Conservation (phyloP, 2,888 invertebrate genomes). For the Matsumyia berberina region DNA sequence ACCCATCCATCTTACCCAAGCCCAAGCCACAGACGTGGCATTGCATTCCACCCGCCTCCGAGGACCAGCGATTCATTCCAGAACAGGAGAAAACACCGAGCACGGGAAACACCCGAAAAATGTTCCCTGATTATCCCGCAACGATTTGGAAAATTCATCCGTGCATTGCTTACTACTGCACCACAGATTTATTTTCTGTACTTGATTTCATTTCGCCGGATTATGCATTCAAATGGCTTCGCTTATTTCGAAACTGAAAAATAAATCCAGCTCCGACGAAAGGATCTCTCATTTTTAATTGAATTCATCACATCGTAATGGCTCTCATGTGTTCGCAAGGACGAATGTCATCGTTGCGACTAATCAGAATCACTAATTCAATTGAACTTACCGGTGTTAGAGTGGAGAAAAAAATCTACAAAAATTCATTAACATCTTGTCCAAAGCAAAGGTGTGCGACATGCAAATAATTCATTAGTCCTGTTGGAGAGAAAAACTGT, state of each 20-base stretch:
- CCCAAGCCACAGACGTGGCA: conserved; percentile 47
- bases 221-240: conserved; percentile 39
- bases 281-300: conserved; percentile 48
- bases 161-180: conserved; percentile 22
- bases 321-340: not conserved
- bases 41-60: too few species aligned
- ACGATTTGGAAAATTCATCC: conserved; percentile 36
- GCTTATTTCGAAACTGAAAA: conserved; percentile 12
- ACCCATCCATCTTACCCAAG: conserved; percentile 56
- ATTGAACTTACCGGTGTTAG: conserved; percentile 7
- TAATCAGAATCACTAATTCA: conserved; percentile 41
- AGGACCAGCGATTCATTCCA: too few species aligned
- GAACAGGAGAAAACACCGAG: too few species aligned
- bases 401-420: not conserved
- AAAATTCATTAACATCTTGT: not conserved
- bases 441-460: not conserved
- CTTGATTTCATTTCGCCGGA: conserved; percentile 31
- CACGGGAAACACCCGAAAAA: not conserved
- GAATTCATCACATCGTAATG: conserved; percentile 45
- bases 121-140: conserved; percentile 22
- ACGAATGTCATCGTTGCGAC: conserved; percentile 39
- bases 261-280: conserved; percentile 3
- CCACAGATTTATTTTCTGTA: conserved; percentile 14
- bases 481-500: conserved; percentile 17
- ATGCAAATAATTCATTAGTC: conserved; percentile 57